Percentiles rank a stretch among this genome's conserved stretches.
Evolutionary conservation across 2,113 vertebrate genomes (phyloP).

Genomic region (Guaruba guarouba): DNA sequence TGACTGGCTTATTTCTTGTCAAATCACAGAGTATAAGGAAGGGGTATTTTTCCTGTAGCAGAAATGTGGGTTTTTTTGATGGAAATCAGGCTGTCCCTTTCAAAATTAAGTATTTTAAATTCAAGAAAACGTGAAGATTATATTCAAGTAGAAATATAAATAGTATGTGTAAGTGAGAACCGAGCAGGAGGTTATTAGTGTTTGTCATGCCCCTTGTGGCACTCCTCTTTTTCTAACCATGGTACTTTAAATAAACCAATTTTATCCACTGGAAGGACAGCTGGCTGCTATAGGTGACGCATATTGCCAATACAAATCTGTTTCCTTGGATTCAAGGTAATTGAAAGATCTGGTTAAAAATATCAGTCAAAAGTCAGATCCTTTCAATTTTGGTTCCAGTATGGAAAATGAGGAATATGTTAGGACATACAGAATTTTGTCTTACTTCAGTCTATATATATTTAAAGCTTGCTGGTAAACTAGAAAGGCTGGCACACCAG

Average conservation of each 20-base stretch:
- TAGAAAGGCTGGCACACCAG: not conserved
- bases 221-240: constrained; percentile 5
- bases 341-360: not conserved
- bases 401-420: not conserved
- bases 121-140: not conserved
- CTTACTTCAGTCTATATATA: not conserved
- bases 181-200: constrained; percentile 45
- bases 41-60: not conserved
- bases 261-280: not conserved
- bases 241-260: not conserved
- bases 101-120: not conserved
- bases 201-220: constrained; percentile 38
- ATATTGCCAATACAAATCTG: not conserved
- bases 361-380: not conserved
- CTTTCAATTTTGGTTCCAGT: not conserved
- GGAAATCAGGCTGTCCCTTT: not conserved
- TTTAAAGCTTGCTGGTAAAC: not conserved
- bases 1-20: not conserved
- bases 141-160: not conserved
- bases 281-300: not conserved
- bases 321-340: not conserved
- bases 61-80: not conserved
- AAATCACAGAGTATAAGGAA: constrained; percentile 31
- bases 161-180: not conserved
- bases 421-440: not conserved